These are phyloP conservation scores for Drosophila oshimai DNA, from an alignment of 1,140 invertebrate genomes.

Conservation along the genomic window DNA sequence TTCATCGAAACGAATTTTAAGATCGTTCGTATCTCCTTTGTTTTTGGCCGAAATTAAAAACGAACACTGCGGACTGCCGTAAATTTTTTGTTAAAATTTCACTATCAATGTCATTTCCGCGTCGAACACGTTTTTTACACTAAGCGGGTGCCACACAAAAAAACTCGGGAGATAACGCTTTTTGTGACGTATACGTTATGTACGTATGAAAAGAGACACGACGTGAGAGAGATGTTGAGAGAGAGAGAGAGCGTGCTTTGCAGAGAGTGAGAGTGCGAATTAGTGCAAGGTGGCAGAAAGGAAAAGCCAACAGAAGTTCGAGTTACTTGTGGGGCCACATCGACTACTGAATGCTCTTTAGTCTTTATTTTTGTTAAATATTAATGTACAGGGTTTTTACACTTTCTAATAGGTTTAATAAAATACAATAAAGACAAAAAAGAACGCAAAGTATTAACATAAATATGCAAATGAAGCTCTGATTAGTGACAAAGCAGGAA, in stretches of 20 bases:
- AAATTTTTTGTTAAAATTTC: slow-evolving; percentile 51
- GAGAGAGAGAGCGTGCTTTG: not conserved
- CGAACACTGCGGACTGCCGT: not conserved
- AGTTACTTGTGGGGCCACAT: not conserved
- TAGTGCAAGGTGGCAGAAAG: slow-evolving; percentile 31
- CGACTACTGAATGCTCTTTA: not conserved
- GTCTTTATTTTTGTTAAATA: not conserved
- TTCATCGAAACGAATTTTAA: not conserved
- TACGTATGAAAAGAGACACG: slow-evolving; percentile 8
- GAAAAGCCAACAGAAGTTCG: slow-evolving; percentile 36
- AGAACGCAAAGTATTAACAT: too few species aligned
- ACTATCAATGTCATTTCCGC: slow-evolving; percentile 79
- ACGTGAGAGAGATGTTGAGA: not conserved
- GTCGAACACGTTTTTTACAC: slow-evolving; percentile 72
- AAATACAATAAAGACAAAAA: too few species aligned
- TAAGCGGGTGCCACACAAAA: slow-evolving; percentile 40
- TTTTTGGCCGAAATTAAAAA: not conserved
- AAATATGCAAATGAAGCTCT: too few species aligned
- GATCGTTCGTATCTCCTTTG: not conserved
- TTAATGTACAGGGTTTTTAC: too few species aligned
- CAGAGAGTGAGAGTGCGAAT: slow-evolving; percentile 29
- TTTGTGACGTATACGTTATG: too few species aligned
- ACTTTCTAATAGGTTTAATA: too few species aligned
- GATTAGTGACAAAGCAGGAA: too few species aligned
- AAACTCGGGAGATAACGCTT: slow-evolving; percentile 45